Evolutionary conservation across 2,888 invertebrate species (phyloP), one percentile per base, ranked within the genome.

Genomic region (Lydus trimaculatus): DNA sequence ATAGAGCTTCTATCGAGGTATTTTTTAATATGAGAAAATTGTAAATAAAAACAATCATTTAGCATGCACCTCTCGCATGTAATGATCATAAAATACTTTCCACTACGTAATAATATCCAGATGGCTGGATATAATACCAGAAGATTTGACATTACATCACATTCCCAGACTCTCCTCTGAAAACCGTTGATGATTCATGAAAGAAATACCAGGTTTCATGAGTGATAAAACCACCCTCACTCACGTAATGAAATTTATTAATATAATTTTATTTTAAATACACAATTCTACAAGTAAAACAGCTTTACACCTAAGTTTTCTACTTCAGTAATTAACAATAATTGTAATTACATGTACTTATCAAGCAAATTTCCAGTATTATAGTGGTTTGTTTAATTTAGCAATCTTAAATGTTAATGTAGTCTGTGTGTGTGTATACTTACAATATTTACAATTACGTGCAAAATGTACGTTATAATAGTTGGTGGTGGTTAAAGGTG

Each of bases 31-130:
- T 20, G 11, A 48, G n/a, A 48, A 3, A 6, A 25, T 17, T 3
- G 61, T 62, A 61, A 39, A 36, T 62, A 39, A 62, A n/a, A 43
- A 62, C 48, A 62, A 59, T 56, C 76, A 80, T 80, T 82, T 81
- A 79, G 79, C 80, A 82, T 83, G 81, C 83, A 83, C 83, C 83
- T 84, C 82, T 79, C 82, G 82, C 81, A 79, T 79, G 77, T 78
- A 78, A 76, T 76, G 69, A 31, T 39, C 69, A 66, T 69, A 69
- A 69, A 60, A 17, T 20, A 48, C 48, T 15, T 4, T 15, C 36
- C 20, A 48, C 48, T 20, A 48, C 73, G 78, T 78, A 80, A 80
- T 82, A 81, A 80, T 78, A 78, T 80, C 80, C 79, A 80, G 80
- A 80, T 80, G 80, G 76, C 78, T 75, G 72, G 75, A 75, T 78